phyloP scores from a whole-genome alignment of 2,797 vertebrate genomes.

The Sebastiscus albofasciatus region DNA sequence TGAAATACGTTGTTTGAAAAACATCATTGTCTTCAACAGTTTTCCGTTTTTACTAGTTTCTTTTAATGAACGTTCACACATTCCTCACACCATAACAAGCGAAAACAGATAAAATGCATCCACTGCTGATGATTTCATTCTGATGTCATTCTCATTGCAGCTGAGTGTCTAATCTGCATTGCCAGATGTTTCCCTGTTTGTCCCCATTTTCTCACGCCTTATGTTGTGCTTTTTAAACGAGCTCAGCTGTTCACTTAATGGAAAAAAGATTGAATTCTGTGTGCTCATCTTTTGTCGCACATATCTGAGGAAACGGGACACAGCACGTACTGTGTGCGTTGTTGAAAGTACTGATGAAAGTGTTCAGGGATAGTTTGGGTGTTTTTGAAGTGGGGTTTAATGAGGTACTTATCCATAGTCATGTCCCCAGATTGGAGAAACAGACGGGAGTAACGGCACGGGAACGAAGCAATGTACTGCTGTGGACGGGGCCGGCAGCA shows the following conservation, averaged over 20 bases:
- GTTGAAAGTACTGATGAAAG: neutral
- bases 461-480: too few relatives aligned
- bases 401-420: neutral
- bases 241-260: constrained; percentile 3
- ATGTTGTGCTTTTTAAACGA: neutral
- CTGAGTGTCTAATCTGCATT: constrained; percentile 4
- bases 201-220: neutral
- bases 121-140: neutral
- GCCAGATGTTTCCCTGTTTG: constrained; percentile 19
- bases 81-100: neutral
- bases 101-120: neutral
- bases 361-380: neutral
- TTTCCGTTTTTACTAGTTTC: neutral
- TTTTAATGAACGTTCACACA: neutral
- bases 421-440: neutral
- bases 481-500: too few relatives aligned
- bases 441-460: too few relatives aligned
- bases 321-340: neutral
- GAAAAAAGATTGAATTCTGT: neutral
- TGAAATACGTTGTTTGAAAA: constrained; percentile 5
- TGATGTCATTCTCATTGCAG: constrained; percentile 3
- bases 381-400: neutral
- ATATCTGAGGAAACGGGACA: neutral
- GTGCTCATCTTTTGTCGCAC: neutral
- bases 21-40: neutral